These are phyloP conservation scores for Botia kubotai DNA, from an alignment of 2,797 vertebrate species.

Conservation along the genomic window DNA sequence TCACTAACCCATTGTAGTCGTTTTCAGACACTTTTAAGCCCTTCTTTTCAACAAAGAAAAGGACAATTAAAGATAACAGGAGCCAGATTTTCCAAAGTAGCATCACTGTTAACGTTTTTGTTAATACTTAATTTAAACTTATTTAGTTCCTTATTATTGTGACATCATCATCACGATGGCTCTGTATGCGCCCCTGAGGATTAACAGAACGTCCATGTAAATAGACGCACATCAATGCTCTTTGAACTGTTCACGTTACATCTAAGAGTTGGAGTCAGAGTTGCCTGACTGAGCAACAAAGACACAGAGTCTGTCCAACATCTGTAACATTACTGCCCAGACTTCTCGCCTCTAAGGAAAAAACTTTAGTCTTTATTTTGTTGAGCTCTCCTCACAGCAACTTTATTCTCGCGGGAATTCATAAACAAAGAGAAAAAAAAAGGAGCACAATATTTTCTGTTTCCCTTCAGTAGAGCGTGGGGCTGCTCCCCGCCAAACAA, in stretches of 20 bases:
- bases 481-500: conserved; percentile 68
- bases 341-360: conserved; percentile 71
- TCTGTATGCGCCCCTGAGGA: background rate
- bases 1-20: background rate
- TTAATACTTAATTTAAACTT: background rate
- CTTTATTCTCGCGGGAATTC: conserved; percentile 73
- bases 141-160: background rate
- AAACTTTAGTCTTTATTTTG: conserved; percentile 70
- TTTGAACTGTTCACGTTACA: conserved; percentile 8
- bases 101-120: too few relatives aligned
- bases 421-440: conserved; percentile 72
- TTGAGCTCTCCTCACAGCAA: conserved; percentile 73
- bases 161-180: background rate
- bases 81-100: too few relatives aligned
- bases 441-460: conserved; percentile 47
- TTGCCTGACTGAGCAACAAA: conserved; percentile 63
- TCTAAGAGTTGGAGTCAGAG: conserved; percentile 37
- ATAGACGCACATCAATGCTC: background rate
- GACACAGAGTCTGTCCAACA: conserved; percentile 58
- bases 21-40: background rate
- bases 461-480: conserved; percentile 72
- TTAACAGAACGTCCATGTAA: conserved; percentile 3
- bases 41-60: background rate
- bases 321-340: conserved; percentile 65
- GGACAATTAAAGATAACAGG: background rate